phyloP scores from a whole-genome alignment of 2,113 vertebrate genomes.

The Microcebus lehilahytsara region DNA sequence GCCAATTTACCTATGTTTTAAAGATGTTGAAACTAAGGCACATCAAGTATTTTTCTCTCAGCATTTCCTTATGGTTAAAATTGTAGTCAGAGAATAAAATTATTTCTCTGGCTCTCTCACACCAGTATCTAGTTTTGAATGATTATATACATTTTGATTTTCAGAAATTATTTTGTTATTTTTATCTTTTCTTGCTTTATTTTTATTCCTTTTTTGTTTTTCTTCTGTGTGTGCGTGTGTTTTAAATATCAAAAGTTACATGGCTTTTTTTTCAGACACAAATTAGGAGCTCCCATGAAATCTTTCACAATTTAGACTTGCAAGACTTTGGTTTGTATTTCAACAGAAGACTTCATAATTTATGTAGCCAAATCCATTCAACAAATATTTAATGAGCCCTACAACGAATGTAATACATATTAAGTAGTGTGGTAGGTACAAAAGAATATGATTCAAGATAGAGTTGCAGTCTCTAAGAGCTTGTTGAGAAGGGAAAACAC shows the following conservation, averaged over 20 bases:
- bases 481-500: background rate
- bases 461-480: background rate
- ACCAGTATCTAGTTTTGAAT: background rate
- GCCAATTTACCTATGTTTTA: background rate
- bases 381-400: background rate
- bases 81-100: background rate
- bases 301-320: background rate
- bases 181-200: background rate
- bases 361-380: constrained; percentile 20
- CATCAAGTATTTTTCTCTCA: background rate
- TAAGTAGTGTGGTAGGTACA: background rate
- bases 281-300: background rate
- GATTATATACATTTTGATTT: background rate
- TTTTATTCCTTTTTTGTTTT: background rate
- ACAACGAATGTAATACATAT: background rate
- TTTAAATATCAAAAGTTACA: background rate
- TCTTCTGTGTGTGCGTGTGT: background rate
- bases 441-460: background rate
- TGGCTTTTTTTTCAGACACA: background rate
- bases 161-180: background rate
- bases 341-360: background rate
- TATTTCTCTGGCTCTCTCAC: background rate
- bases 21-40: background rate
- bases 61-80: background rate
- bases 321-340: constrained; percentile 2